Evolutionary conservation across 2,113 vertebrate genomes (phyloP), one percentile per base, ranked within the genome.

Genomic region (Boulengeromyrus knoepffleri): DNA sequence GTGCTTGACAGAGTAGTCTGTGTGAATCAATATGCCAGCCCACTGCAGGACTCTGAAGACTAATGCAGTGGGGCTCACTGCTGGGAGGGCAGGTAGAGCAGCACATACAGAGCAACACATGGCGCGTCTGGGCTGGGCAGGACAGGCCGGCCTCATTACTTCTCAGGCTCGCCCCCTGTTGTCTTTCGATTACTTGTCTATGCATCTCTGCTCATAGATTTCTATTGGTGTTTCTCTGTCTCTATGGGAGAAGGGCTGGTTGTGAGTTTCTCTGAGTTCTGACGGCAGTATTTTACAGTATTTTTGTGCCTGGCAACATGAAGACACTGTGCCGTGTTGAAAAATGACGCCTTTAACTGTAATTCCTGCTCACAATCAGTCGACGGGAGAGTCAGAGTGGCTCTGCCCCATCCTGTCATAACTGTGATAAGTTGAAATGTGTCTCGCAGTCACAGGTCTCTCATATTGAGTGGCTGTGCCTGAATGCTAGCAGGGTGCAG

Each of bases 11-110:
- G 88, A 50, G 88, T 88, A 46, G 10, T 74, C 21, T 74, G 46
- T 49, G 66, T 88, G 62, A 24, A 74, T 88, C 62, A 88, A 74
- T 88, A 49, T 74, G 56, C 31, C 56, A 62, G 88, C 27, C 62
- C 62, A 49, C 62, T 36, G 46, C 15, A 58, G 45, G 62, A 42
- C 88, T 74, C 24, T 39, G 31, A 42, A 74, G 58, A 49, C 13
- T 39, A 49, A 39, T 47, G 62, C 46, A 39, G 42, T 66, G 87
- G 31, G n/a, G 39, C 15, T 13, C 31, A 24, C 87, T 45, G 53
- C 87, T 62, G 87, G 5, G 87, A 66, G 87, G 27, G 52, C 56
- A 88, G 36, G 17, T 66, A 53, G 10, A 52, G 47, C 47, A 50
- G 24, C 9, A 13, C 27, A 12, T 5, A 39, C 10, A 2, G 5